These are phyloP conservation scores for Urocyon cinereoargenteus DNA, from an alignment of 2,797 vertebrate genomes.

Conservation along the genomic window DNA sequence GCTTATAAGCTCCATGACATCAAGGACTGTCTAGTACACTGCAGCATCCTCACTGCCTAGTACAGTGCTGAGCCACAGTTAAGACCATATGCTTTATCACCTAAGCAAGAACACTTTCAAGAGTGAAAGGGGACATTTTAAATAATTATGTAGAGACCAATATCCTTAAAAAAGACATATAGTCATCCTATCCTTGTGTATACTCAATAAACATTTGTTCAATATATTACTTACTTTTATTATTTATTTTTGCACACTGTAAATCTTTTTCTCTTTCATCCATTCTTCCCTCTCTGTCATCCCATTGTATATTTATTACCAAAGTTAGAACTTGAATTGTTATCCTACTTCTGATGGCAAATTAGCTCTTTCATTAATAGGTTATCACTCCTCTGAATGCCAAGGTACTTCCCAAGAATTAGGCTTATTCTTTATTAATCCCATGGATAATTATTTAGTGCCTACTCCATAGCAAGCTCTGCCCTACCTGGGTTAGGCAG, in stretches of 20 bases:
- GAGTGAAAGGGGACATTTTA: not conserved
- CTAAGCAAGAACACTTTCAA: not conserved
- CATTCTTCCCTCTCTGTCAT: not conserved
- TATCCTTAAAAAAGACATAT: not conserved
- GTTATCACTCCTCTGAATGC: not conserved
- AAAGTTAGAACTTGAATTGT: conserved; percentile 16
- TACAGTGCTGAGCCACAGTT: not conserved
- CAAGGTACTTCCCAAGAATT: not conserved
- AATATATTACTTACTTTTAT: not conserved
- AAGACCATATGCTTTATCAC: not conserved
- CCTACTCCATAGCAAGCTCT: not conserved
- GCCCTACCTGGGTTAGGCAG: not conserved
- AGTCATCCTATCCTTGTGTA: not conserved
- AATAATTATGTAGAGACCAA: not conserved
- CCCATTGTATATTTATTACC: not conserved
- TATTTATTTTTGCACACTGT: not conserved
- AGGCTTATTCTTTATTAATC: conserved; percentile 14
- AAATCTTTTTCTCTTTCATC: not conserved
- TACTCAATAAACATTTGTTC: not conserved
- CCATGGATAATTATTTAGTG: not conserved
- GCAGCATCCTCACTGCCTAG: not conserved
- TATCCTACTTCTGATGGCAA: not conserved
- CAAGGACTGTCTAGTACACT: not conserved
- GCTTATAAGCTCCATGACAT: not conserved
- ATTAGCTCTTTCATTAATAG: not conserved